Percentiles rank a stretch among this genome's conserved stretches.
phyloP scores from a whole-genome alignment of 1,140 invertebrate genomes.

The Lepidurus apus region DNA sequence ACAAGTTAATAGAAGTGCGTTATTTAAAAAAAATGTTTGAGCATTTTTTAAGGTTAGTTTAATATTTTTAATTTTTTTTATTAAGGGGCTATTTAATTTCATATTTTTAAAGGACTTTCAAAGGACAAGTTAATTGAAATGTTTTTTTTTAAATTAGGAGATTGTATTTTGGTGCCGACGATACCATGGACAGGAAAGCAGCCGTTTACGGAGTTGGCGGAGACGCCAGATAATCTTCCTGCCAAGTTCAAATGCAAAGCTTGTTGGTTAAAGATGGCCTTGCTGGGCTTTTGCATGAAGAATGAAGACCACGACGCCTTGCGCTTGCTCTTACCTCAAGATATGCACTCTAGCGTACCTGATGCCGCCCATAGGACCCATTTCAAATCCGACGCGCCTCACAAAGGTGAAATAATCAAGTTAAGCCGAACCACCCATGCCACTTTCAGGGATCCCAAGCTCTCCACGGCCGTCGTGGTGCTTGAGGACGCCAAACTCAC shows the following conservation, averaged over 20 bases:
- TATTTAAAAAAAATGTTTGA: too few species aligned
- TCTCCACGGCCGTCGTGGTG: slow-evolving; percentile 1
- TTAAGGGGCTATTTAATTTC: too few species aligned
- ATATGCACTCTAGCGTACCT: slow-evolving; percentile 57
- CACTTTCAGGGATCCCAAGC: neutral
- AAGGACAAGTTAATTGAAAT: neutral
- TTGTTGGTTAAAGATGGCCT: slow-evolving; percentile 80
- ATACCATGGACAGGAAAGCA: neutral
- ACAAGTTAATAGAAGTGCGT: too few species aligned
- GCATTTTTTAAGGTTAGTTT: too few species aligned
- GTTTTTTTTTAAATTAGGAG: neutral
- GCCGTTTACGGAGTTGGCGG: neutral
- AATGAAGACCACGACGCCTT: slow-evolving; percentile 38
- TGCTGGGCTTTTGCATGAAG: slow-evolving; percentile 68
- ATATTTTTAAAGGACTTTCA: too few species aligned
- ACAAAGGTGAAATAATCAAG: slow-evolving; percentile 32
- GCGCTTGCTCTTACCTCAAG: slow-evolving; percentile 46
- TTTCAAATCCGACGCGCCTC: slow-evolving; percentile 23
- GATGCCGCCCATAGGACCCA: slow-evolving; percentile 50
- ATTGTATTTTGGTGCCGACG: neutral
- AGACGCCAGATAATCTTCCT: neutral
- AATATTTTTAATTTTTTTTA: too few species aligned
- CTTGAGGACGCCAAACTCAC: slow-evolving; percentile 1
- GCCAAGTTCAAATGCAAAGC: slow-evolving; percentile 55
- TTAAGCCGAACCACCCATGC: slow-evolving; percentile 5